A percentile compares a stretch with the other conserved stretches of the same genome.
Conservation (phyloP, 2,113 vertebrate species). For the Nycticryphes semicollaris region DNA sequence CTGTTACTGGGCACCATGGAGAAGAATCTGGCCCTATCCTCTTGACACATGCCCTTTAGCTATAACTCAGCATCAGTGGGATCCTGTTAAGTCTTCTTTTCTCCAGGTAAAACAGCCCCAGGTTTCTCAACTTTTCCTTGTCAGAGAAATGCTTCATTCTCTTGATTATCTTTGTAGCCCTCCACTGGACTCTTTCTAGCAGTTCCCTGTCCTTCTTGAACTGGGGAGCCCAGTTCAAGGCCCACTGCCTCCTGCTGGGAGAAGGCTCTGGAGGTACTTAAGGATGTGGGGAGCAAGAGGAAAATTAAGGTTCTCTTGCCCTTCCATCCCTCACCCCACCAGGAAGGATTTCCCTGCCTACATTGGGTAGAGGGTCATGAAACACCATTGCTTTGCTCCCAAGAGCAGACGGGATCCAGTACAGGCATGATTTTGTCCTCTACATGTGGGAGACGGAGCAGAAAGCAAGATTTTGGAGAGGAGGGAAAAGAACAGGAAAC, state of each 20-base stretch:
- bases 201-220: not conserved
- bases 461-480: not conserved
- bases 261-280: not conserved
- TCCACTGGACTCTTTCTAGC: not conserved
- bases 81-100: not conserved
- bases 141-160: not conserved
- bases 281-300: not conserved
- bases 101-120: not conserved
- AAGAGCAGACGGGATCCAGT: not conserved
- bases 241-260: not conserved
- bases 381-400: not conserved
- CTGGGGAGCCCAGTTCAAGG: not conserved
- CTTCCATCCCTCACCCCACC: not conserved
- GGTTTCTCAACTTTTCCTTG: not conserved
- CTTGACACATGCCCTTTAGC: too few species aligned
- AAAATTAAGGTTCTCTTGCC: fast-evolving
- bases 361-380: fast-evolving
- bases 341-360: not conserved
- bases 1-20: not conserved
- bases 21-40: not conserved
- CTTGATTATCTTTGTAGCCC: not conserved
- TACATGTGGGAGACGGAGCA: not conserved
- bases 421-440: not conserved
- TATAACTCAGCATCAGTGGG: not conserved
- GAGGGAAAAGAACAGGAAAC: conserved; percentile 23